Evolutionary conservation across 1,140 invertebrate genomes (phyloP), one percentile per base, ranked within the genome.

Genomic region (Cherax quadricarinatus): DNA sequence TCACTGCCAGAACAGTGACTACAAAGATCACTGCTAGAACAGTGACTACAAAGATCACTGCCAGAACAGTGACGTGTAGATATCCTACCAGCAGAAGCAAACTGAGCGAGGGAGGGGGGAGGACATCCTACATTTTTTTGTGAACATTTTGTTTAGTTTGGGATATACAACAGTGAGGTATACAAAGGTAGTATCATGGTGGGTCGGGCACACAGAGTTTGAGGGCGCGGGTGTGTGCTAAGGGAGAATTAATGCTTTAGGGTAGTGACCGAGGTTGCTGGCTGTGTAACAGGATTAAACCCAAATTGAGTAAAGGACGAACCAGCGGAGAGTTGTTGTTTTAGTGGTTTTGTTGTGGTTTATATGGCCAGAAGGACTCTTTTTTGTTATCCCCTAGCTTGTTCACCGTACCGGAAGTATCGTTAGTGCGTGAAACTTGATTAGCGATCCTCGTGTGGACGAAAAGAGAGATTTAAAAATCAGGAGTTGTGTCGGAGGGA

Each of bases 301-400:
- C 73, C 86, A 88, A 88, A 88, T 88, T 88, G 86, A 88, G 86
- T 88, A 88, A 88, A 88, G 86, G 86, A 80, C 70, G 48, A 73
- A 73, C 82, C 82, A 24, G n/a, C 62, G 82, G 53, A 24, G n/a
- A 41, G 82, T 62, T 84, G 53, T 62, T 84, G 82, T 84, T 84
- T 80, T 57, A 62, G 82, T 30, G 53, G 16, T 66, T 84, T 48
- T 84, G 82, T 84, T 51, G n/a, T 62, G 57, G 82, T 84, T 84
- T 84, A 84, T 62, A 84, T 60, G 62, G 82, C 24, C 24, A 62
- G 62, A 57, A 84, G 78, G 30, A 62, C 49, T 49, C 49, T 82
- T 62, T 84, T 62, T 84, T 84, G 30, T 84, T 41, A 12, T 24
- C 30, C 57, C 16, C 30, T 60, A 60, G 57, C 57, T 60, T 60